Evolutionary conservation across 92 coral and sea anemone genomes (phyloP).

Genomic region (Parazoanthus swiftii): DNA sequence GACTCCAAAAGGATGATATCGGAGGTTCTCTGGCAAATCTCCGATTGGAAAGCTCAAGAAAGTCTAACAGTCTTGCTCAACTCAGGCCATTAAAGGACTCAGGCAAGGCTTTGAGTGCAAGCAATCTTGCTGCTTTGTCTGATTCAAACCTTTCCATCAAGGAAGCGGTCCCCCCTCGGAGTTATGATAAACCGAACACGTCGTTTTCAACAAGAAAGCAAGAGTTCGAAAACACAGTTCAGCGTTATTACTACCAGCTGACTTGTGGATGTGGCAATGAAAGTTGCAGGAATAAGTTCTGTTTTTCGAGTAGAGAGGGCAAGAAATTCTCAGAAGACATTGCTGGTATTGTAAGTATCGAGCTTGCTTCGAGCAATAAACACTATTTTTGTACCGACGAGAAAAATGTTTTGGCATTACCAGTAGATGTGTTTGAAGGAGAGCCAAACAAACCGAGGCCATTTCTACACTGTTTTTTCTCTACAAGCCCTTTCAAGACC

Average conservation of each 20-base stretch:
- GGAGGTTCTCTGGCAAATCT: conserved; percentile 67
- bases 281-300: conserved; percentile 80
- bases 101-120: conserved; percentile 87
- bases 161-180: conserved; percentile 77
- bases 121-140: conserved; percentile 92
- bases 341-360: conserved; percentile 92
- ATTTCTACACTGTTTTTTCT: conserved; percentile 79
- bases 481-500: conserved; percentile 78
- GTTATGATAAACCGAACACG: conserved; percentile 83
- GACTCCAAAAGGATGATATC: conserved; percentile 63
- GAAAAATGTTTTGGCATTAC: conserved; percentile 46
- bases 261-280: conserved; percentile 88
- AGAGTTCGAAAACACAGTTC: conserved; percentile 75
- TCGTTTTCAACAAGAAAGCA: conserved; percentile 66
- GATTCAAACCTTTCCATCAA: conserved; percentile 83
- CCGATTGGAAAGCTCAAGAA: conserved; percentile 54
- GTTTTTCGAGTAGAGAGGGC: conserved; percentile 66
- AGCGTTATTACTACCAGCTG: conserved; percentile 81
- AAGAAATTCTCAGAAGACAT: conserved; percentile 65
- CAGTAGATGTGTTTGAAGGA: conserved; percentile 66
- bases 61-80: conserved; percentile 72
- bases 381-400: conserved; percentile 69
- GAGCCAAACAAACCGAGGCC: conserved; percentile 73
- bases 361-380: conserved; percentile 81
- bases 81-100: conserved; percentile 56